Conservation (phyloP, 2,888 invertebrate species). For the Phyto melanocephala region DNA sequence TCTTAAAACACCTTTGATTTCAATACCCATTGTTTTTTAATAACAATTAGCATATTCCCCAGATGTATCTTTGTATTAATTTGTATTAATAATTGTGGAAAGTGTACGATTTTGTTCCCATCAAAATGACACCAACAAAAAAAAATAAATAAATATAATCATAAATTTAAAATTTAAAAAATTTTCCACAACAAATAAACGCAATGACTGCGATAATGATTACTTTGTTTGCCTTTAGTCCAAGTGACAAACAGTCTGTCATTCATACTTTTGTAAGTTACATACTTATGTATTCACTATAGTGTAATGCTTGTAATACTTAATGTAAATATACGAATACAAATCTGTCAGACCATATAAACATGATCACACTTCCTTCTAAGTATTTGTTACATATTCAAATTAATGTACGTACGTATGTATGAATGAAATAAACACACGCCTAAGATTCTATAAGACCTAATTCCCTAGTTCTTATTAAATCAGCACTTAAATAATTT, state of each 20-base stretch:
- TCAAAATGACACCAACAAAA: too few species aligned
- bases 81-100: too few species aligned
- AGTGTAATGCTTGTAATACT: not conserved
- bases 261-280: not conserved
- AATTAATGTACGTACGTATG: not conserved
- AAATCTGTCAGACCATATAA: not conserved
- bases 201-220: not conserved
- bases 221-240: not conserved
- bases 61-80: too few species aligned
- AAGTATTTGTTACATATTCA: not conserved
- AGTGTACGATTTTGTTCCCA: too few species aligned
- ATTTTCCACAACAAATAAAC: slow-evolving; percentile 21
- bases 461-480: slow-evolving; percentile 42
- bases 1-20: too few species aligned
- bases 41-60: too few species aligned
- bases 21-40: too few species aligned
- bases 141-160: too few species aligned
- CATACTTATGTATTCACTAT: not conserved
- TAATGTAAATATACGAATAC: too few species aligned
- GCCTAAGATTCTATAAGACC: slow-evolving; percentile 28
- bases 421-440: slow-evolving; percentile 26
- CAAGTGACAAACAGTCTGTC: slow-evolving; percentile 10
- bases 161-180: not conserved
- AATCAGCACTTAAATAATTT: slow-evolving; percentile 33
- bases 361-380: not conserved